These are phyloP conservation scores for Protosalanx chinensis DNA, from an alignment of 2,797 vertebrate genomes.

Conservation along the genomic window DNA sequence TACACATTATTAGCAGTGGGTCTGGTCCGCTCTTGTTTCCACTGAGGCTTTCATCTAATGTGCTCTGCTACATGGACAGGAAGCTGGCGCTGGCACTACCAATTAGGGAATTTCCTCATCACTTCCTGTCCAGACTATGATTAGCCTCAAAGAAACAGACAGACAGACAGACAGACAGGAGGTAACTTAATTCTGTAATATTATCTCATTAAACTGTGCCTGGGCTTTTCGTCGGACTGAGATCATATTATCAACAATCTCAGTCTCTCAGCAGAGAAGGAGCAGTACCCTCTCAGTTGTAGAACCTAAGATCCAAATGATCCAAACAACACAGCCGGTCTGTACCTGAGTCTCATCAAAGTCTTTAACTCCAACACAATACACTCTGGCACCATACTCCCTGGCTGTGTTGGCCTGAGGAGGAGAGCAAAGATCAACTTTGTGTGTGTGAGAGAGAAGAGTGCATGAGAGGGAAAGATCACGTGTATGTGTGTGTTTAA, in stretches of 20 bases:
- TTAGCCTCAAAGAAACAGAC: not conserved
- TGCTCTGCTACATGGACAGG: slow-evolving; percentile 55
- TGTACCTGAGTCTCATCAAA: slow-evolving; percentile 89
- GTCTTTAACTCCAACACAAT: slow-evolving; percentile 92
- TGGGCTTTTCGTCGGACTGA: not conserved
- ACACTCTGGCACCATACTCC: slow-evolving; percentile 86
- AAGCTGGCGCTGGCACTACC: slow-evolving; percentile 50
- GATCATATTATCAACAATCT: not conserved
- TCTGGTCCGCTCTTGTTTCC: slow-evolving; percentile 11
- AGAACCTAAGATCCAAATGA: not conserved
- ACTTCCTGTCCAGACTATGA: slow-evolving; percentile 45
- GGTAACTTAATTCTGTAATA: too few relatives aligned
- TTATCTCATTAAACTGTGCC: too few relatives aligned
- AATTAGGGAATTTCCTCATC: slow-evolving; percentile 60
- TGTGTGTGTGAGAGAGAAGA: not conserved
- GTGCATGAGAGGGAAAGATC: too few relatives aligned
- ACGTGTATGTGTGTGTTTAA: slow-evolving; percentile 2
- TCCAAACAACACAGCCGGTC: not conserved
- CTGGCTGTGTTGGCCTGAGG: slow-evolving; percentile 80
- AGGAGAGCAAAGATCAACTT: not conserved
- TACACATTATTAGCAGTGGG: not conserved
- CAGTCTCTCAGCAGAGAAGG: not conserved
- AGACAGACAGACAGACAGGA: too few relatives aligned
- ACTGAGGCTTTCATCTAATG: slow-evolving; percentile 54
- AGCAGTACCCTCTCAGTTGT: not conserved